These are phyloP conservation scores for Drosophila serrata DNA, from an alignment of 1,140 invertebrate species.

Conservation along the genomic window DNA sequence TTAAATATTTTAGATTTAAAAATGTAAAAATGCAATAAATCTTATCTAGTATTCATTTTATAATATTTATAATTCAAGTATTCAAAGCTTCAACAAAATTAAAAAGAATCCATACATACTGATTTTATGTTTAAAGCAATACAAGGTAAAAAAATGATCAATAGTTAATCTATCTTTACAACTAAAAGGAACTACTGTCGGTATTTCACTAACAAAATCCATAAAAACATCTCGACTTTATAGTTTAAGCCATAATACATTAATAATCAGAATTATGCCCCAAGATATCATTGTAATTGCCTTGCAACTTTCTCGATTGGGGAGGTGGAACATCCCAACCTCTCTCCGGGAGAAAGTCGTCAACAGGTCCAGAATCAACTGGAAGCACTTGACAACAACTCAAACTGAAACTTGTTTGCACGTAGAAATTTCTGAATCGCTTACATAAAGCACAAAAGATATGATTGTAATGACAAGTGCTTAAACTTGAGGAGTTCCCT, in stretches of 20 bases:
- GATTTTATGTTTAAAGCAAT: too few relatives aligned
- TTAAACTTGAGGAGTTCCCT: neutral
- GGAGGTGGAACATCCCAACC: slow-evolving; percentile 9
- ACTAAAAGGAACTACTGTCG: neutral
- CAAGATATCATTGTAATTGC: slow-evolving; percentile 12
- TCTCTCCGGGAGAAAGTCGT: slow-evolving; percentile 30
- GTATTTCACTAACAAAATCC: neutral
- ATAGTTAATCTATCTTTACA: neutral
- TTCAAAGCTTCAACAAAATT: too few relatives aligned
- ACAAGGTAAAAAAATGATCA: too few relatives aligned
- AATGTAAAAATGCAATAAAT: neutral
- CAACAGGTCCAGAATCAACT: slow-evolving; percentile 44
- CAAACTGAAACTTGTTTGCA: slow-evolving; percentile 27
- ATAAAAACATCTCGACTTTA: neutral
- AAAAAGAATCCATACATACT: too few relatives aligned
- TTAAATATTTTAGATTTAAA: neutral
- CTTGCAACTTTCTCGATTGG: slow-evolving; percentile 30
- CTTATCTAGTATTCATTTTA: too few relatives aligned
- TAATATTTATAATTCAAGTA: too few relatives aligned
- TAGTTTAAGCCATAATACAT: neutral
- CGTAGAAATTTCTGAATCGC: slow-evolving; percentile 9
- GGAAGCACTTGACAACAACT: slow-evolving; percentile 18
- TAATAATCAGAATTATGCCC: neutral
- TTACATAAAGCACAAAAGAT: slow-evolving; percentile 41
- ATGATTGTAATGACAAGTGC: slow-evolving; percentile 40